phyloP scores from a whole-genome alignment of 2,113 vertebrate genomes.

The Heterochromis multidens region DNA sequence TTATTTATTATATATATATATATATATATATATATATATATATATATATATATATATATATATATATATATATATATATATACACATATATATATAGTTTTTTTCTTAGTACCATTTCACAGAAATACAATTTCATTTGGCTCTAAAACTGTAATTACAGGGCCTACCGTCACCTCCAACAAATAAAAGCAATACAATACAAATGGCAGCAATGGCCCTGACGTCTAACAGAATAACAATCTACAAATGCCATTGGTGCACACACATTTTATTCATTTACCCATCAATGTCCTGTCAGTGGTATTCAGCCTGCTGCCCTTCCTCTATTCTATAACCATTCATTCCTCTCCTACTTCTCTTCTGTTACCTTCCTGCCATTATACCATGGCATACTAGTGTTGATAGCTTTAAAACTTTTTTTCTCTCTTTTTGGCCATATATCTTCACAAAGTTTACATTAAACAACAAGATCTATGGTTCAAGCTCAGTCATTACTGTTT shows the following conservation, averaged over 20 bases:
- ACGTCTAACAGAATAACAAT: constrained; percentile 2
- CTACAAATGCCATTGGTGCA: neutral
- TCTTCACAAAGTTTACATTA: neutral
- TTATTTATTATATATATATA: too few species aligned
- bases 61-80: too few species aligned
- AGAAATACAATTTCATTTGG: neutral
- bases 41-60: too few species aligned
- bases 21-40: too few species aligned
- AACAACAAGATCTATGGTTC: neutral
- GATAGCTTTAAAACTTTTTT: neutral
- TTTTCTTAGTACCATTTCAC: neutral
- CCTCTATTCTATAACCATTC: neutral
- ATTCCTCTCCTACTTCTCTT: neutral
- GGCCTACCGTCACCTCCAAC: constrained; percentile 4
- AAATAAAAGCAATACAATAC: neutral
- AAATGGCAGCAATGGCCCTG: constrained; percentile 24
- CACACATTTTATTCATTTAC: constrained; percentile 37
- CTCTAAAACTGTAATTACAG: constrained; percentile 16
- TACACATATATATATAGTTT: neutral
- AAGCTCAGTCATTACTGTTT: neutral
- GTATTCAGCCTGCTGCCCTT: neutral
- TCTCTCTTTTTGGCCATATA: neutral
- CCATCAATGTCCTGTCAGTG: constrained; percentile 31
- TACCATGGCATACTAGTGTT: constrained; percentile 6
- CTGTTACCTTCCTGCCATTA: neutral